Conservation (phyloP, 64 coral and sea anemone species). For the Montipora foliosa region DNA sequence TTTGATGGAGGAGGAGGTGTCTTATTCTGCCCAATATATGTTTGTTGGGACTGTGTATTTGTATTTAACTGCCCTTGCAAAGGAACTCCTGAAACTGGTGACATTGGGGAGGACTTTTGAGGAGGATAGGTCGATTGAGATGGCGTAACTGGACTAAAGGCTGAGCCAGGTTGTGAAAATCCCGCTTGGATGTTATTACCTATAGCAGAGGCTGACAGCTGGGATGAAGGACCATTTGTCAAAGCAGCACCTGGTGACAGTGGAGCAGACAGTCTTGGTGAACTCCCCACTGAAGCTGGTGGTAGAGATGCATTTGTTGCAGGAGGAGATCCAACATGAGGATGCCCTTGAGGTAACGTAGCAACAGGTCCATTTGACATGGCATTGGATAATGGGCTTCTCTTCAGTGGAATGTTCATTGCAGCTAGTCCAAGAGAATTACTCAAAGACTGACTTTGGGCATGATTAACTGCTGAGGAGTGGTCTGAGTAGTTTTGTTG, state of each 20-base stretch:
- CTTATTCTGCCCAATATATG: not conserved
- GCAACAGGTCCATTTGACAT: conserved; percentile 30
- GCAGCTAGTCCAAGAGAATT: conserved; percentile 12
- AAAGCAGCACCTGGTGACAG: not conserved
- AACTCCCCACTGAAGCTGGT: not conserved
- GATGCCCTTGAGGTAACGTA: not conserved
- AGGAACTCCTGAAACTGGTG: not conserved
- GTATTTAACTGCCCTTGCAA: conserved; percentile 17
- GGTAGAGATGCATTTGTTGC: not conserved
- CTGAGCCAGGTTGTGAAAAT: conserved; percentile 22
- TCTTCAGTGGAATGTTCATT: not conserved
- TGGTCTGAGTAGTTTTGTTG: not conserved
- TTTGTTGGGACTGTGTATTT: not conserved
- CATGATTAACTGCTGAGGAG: not conserved
- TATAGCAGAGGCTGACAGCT: not conserved
- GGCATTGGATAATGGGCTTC: not conserved
- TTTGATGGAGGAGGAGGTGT: too few relatives aligned
- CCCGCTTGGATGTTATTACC: conserved; percentile 3
- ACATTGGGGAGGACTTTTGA: not conserved
- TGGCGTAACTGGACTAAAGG: conserved; percentile 52
- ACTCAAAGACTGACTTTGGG: not conserved
- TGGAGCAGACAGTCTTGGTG: not conserved
- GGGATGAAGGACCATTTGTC: not conserved
- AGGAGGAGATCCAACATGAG: not conserved
- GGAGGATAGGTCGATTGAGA: not conserved